Evolutionary conservation across 2,888 invertebrate genomes (phyloP), one percentile per base, ranked within the genome.

Genomic region (Lasioglossum villosulum): DNA sequence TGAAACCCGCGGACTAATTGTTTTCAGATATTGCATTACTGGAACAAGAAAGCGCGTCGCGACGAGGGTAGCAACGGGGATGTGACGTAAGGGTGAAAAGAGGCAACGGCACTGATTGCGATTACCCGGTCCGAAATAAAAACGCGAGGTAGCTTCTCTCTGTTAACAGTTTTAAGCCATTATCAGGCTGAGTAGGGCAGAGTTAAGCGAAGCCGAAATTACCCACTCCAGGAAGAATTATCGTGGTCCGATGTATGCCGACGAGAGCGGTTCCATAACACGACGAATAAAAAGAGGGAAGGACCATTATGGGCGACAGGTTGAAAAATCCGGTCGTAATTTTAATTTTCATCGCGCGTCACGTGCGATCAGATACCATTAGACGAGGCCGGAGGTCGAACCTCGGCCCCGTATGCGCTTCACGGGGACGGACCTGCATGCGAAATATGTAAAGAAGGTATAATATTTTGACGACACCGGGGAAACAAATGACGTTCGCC

Each of bases 391-490:
- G 39, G n/a, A 71, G 75, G 45, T 68, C 66, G 66, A 23, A 37
- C 23, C 34, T 68, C 66, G 23, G 19, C 66, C 4, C 56, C 66
- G 66, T 68, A 37, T 37, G 37, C 37, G 66, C 63, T 30, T 30
- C 37, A 68, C 34, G 66, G 23, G 23, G 66, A 68, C 66, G 34
- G 66, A 37, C 66, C 66, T 34, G 79, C 71, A 63, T 37, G 71
- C 71, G 48, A 79, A 75, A 75, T 75, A 80, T 75, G 75, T 68
- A 80, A 76, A 76, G 80, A 72, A 72, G 73, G 68, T 76, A 45
- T 56, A 66, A 83, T 76, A 79, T 84, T 84, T 83, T 72, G 79
- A 79, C 72, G 73, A 85, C 73, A 83, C 71, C 27, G 27, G 59
- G 42, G 42, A 76, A 83, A 83, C 76, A 77, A 84, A 80, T 76